Percentiles rank a stretch among this genome's conserved stretches.
Conservation (phyloP, 2,888 invertebrate genomes). For the Drosophila subquinaria region DNA sequence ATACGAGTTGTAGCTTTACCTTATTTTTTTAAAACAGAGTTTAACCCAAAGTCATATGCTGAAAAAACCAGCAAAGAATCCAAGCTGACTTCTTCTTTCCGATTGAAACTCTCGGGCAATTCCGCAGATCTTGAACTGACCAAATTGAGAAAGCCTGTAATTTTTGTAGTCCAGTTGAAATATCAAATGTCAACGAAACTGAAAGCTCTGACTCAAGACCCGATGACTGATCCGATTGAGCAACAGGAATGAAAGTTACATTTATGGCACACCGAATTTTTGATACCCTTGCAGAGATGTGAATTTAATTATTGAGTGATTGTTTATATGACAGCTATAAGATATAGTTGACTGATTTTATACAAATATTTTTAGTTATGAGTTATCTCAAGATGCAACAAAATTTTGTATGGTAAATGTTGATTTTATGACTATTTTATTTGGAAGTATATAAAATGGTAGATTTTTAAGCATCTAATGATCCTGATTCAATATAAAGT, state of each 20-base stretch:
- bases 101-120: background rate
- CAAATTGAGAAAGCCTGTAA: conserved; percentile 75
- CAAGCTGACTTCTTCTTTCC: background rate
- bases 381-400: background rate
- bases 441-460: too few relatives aligned
- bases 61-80: background rate
- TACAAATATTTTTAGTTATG: background rate
- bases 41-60: conserved; percentile 30
- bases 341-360: background rate
- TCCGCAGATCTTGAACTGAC: conserved; percentile 31
- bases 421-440: too few relatives aligned
- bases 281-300: background rate
- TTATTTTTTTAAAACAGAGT: conserved; percentile 38
- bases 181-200: conserved; percentile 72
- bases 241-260: background rate
- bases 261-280: background rate
- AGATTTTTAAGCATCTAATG: too few relatives aligned
- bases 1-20: conserved; percentile 46
- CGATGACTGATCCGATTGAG: conserved; percentile 9
- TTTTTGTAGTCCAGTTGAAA: conserved; percentile 55
- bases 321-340: background rate
- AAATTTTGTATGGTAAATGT: too few relatives aligned
- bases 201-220: conserved; percentile 38
- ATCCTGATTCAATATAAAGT: too few relatives aligned
- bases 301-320: background rate